Percentiles rank a stretch among this genome's conserved stretches.
Evolutionary conservation across 2,113 vertebrate species (phyloP).

Genomic region (Formicarius rufipectus): DNA sequence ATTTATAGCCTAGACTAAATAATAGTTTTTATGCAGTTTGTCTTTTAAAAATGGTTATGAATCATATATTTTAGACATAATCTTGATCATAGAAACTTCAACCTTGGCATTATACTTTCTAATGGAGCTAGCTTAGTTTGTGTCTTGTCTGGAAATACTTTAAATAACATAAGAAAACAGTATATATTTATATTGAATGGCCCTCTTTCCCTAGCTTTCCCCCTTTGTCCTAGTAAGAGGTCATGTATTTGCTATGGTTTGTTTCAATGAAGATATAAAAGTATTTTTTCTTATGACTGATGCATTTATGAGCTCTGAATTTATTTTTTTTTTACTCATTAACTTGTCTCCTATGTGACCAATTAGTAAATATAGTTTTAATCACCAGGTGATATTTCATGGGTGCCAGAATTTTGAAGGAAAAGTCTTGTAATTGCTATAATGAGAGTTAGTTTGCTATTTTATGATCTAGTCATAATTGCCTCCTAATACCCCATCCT

Average conservation of each 20-base stretch:
- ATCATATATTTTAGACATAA: slow-evolving; percentile 40
- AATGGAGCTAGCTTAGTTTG: slow-evolving; percentile 17
- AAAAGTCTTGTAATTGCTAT: not conserved
- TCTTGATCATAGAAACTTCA: slow-evolving; percentile 33
- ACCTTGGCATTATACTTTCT: slow-evolving; percentile 47
- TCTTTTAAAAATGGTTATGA: slow-evolving; percentile 49
- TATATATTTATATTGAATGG: not conserved
- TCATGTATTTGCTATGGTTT: not conserved
- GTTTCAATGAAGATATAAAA: not conserved
- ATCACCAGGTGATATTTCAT: not conserved
- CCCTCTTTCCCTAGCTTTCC: not conserved
- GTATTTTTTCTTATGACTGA: not conserved
- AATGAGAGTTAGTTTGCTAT: not conserved
- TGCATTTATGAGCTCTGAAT: not conserved
- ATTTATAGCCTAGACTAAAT: slow-evolving; percentile 46
- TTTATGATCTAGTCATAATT: not conserved
- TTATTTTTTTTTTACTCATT: not conserved
- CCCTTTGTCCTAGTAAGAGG: not conserved
- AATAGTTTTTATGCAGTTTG: slow-evolving; percentile 51
- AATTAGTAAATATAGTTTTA: not conserved
- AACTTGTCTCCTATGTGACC: not conserved
- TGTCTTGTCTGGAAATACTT: slow-evolving; percentile 21
- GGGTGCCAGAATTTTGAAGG: not conserved
- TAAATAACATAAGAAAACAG: not conserved
- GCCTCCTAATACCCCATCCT: not conserved